A percentile compares a stretch with the other conserved stretches of the same genome.
These are phyloP conservation scores for Arrhopalites spinosus DNA, from an alignment of 2,888 invertebrate species.

Conservation along the genomic window DNA sequence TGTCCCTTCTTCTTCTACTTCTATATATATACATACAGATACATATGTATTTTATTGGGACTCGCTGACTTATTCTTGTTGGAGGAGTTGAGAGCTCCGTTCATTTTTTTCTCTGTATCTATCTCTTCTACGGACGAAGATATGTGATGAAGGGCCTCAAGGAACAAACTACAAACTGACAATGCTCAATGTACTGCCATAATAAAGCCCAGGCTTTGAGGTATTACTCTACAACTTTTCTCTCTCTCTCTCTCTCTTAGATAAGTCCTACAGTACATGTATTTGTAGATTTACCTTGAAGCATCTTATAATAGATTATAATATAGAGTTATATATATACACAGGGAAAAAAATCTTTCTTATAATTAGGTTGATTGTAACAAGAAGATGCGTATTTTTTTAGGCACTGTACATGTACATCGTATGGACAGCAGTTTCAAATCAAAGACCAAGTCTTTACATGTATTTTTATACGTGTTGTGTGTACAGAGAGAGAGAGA, in stretches of 20 bases:
- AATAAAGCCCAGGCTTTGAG: slow-evolving; percentile 16
- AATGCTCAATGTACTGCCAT: background rate
- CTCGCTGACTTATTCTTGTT: background rate
- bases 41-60: background rate
- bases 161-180: slow-evolving; percentile 12
- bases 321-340: background rate
- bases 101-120: background rate
- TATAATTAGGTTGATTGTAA: slow-evolving; percentile 19
- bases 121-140: background rate
- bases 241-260: slow-evolving; percentile 16
- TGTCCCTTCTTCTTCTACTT: slow-evolving; percentile 4
- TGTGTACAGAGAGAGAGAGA: background rate
- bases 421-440: too few species aligned
- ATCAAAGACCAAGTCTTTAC: too few species aligned
- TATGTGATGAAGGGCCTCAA: slow-evolving; percentile 22
- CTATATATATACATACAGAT: background rate
- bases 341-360: background rate
- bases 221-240: slow-evolving; percentile 23
- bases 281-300: too few species aligned
- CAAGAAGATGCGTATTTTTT: background rate
- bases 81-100: too few species aligned
- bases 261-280: too few species aligned
- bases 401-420: too few species aligned
- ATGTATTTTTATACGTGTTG: too few species aligned
- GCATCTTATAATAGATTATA: too few species aligned